A percentile compares a stretch with the other conserved stretches of the same genome.
Conservation (phyloP, 2,113 vertebrate genomes). For the Psittacula cyanocephala region DNA sequence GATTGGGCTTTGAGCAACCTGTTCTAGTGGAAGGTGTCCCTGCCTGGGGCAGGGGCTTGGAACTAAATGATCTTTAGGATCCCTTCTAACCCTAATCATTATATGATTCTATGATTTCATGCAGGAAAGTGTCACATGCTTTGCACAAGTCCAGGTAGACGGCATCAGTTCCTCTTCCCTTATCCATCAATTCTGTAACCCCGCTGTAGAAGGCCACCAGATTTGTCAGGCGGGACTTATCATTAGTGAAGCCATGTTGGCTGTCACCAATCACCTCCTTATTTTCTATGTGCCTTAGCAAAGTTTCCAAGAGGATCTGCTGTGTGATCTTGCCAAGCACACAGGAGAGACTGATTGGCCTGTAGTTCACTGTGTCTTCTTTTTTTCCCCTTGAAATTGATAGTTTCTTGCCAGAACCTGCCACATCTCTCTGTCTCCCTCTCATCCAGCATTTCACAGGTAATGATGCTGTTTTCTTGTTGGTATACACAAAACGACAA, state of each 20-base stretch:
- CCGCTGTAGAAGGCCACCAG: neutral
- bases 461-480: neutral
- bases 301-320: neutral
- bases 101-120: neutral
- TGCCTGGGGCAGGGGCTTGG: too few species aligned
- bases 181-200: neutral
- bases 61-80: too few species aligned
- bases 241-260: neutral
- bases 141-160: neutral
- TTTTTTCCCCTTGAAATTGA: neutral
- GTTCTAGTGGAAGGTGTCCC: too few species aligned
- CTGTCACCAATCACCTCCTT: neutral
- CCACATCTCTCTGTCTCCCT: neutral
- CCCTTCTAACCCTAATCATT: too few species aligned
- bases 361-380: neutral
- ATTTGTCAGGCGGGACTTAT: neutral
- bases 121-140: neutral
- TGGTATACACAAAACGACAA: neutral
- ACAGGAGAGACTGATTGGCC: neutral
- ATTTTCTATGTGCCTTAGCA: neutral
- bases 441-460: neutral
- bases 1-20: too few species aligned
- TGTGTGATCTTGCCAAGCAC: neutral
- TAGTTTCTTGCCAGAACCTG: neutral
- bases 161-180: neutral